Base-by-base conservation (phyloP, 1,140 invertebrate genomes). In the Hylaeus anthracinus region DNA sequence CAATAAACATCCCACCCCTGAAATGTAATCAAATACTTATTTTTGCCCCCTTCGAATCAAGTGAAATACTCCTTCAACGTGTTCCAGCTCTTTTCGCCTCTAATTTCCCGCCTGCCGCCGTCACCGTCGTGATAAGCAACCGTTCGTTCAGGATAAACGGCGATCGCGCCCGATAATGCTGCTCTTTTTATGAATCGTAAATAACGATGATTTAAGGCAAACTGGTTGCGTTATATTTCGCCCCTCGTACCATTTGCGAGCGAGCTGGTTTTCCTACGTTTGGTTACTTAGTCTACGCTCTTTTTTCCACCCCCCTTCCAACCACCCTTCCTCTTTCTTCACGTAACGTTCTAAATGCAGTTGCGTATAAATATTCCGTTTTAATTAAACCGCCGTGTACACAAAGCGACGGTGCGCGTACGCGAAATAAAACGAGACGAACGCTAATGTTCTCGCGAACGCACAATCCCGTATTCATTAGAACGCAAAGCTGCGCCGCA, bases 281-380 rank as follows among this genome's bases (percentile, higher is more conserved):
- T 41, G 43, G 26, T 37, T 65, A 8, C 14, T 8, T 14, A 37
- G 14, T 1, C 8, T 6, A 6, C 3, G n/a, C n/a, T 12, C 4
- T 51, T 60, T 48, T 41, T 53, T 10, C 1, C 39, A 8, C 14
- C 2, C 1, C 3, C 5, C 1, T 12, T 14, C 14, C 26, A 12
- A 8, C 14, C 2, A 0, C 3, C 5, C 1, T 12, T 14, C 14
- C 26, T 12, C 15, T 45, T 5, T 51, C 12, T 8, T n/a, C 9
- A 56, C 6, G 45, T 9, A 39, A 65, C 70, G n/a, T 39, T 48
- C 53, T 41, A 65, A 79, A 79, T 65, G 26, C 15, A 39, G 51
- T 79, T 79, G 51, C 70, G 69, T 72, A 79, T 79, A 79, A 79
- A 79, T 79, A 79, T 73, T 56, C 77, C 37, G 77, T 12, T 73